A percentile compares a stretch with the other conserved stretches of the same genome.
These are phyloP conservation scores for Schizothorax lantsangensis DNA, from an alignment of 2,797 vertebrate species.

Conservation along the genomic window DNA sequence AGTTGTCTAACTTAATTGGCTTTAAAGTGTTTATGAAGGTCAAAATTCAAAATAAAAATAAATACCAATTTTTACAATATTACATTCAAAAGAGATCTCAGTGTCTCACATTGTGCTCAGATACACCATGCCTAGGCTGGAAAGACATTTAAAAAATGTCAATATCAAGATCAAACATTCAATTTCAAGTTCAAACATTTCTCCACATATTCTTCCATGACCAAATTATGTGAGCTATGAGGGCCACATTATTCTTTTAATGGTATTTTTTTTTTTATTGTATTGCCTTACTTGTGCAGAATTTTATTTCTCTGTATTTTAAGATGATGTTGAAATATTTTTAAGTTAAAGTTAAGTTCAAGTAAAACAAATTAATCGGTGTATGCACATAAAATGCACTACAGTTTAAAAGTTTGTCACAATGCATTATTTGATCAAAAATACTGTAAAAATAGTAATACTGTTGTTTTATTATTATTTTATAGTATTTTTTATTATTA, in stretches of 20 bases:
- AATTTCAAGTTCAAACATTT: not conserved
- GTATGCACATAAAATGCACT: not conserved
- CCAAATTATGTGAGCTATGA: not conserved
- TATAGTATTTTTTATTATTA: too few species aligned
- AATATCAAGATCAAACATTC: not conserved
- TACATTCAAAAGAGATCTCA: not conserved
- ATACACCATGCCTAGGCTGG: not conserved
- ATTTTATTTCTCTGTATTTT: not conserved
- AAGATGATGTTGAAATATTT: not conserved
- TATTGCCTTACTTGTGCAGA: not conserved
- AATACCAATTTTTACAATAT: not conserved
- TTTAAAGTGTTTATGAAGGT: not conserved
- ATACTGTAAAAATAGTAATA: too few species aligned
- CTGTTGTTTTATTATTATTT: too few species aligned
- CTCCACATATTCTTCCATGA: not conserved
- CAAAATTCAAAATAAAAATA: not conserved
- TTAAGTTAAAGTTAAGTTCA: not conserved
- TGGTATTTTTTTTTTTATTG: not conserved
- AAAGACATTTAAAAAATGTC: not conserved
- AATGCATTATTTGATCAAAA: too few species aligned
- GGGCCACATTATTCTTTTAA: not conserved
- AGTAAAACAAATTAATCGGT: not conserved
- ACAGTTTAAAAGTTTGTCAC: not conserved
- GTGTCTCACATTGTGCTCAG: not conserved
- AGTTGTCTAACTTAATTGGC: not conserved